Conservation (phyloP, 1,140 invertebrate species). For the Argopecten irradians region DNA sequence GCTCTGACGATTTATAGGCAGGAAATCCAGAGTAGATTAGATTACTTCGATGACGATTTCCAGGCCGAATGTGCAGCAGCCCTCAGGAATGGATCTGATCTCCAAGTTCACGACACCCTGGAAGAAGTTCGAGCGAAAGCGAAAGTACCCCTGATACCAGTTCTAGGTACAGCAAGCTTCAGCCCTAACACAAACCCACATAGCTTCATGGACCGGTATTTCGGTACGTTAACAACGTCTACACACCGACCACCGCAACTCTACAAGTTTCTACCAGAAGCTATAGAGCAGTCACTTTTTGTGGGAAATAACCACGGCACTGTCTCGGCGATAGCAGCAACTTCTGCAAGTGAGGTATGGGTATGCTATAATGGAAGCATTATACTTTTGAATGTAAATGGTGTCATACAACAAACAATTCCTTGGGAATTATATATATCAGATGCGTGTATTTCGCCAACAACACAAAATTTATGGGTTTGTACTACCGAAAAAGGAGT, state of each 20-base stretch:
- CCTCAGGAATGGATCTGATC: slow-evolving; percentile 19
- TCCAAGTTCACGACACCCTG: slow-evolving; percentile 29
- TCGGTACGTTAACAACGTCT: neutral
- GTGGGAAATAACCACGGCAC: neutral
- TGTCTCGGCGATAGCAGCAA: neutral
- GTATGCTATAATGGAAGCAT: neutral
- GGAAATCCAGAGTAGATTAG: neutral
- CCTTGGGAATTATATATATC: neutral
- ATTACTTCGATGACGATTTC: neutral
- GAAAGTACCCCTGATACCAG: neutral
- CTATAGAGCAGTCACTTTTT: neutral
- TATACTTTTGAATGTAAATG: neutral
- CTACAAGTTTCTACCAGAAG: neutral
- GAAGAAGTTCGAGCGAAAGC: neutral
- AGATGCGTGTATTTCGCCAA: neutral
- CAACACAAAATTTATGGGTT: neutral
- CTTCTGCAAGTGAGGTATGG: neutral
- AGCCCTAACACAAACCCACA: neutral
- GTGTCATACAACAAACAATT: neutral
- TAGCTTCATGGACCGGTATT: neutral
- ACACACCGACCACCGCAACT: neutral
- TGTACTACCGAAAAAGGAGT: neutral
- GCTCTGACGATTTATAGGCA: neutral
- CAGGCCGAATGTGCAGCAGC: neutral
- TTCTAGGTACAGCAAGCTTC: neutral